phyloP scores from a whole-genome alignment of 2,113 vertebrate species.

The Pterocles gutturalis region DNA sequence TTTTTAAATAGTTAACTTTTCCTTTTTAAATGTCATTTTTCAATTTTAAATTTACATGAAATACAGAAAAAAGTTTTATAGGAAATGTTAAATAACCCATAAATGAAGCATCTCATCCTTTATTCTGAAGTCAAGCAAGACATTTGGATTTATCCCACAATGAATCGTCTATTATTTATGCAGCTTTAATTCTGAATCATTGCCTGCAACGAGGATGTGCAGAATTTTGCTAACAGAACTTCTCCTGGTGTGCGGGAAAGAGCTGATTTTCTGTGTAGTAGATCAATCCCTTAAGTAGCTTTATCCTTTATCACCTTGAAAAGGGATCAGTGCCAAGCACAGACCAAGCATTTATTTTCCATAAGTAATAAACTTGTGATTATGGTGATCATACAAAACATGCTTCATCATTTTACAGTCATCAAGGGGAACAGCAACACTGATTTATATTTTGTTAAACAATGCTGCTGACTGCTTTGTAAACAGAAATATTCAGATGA shows the following conservation, averaged over 20 bases:
- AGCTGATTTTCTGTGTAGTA: constrained; percentile 20
- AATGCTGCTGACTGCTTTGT: constrained; percentile 27
- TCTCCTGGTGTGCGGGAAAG: background rate
- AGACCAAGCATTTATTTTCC: constrained; percentile 31
- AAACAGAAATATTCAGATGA: constrained; percentile 47
- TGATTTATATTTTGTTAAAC: constrained; percentile 15
- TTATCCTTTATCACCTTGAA: constrained; percentile 55
- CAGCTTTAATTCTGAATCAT: constrained; percentile 28
- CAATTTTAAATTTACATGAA: background rate
- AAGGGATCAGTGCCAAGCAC: background rate
- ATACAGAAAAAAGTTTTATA: background rate
- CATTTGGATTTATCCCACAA: background rate
- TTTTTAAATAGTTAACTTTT: background rate
- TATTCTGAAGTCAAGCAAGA: background rate
- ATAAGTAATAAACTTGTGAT: constrained; percentile 41
- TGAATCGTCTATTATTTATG: constrained; percentile 19
- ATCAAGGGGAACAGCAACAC: background rate
- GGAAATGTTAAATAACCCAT: background rate
- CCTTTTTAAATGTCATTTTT: background rate
- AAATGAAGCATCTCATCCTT: background rate
- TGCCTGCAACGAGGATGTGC: background rate
- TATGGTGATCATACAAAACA: background rate
- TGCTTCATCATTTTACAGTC: constrained; percentile 39
- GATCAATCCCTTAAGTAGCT: constrained; percentile 49
- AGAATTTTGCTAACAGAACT: background rate